A percentile compares a stretch with the other conserved stretches of the same genome.
These are phyloP conservation scores for Penaeus vannamei DNA, from an alignment of 1,140 invertebrate species.

Conservation along the genomic window DNA sequence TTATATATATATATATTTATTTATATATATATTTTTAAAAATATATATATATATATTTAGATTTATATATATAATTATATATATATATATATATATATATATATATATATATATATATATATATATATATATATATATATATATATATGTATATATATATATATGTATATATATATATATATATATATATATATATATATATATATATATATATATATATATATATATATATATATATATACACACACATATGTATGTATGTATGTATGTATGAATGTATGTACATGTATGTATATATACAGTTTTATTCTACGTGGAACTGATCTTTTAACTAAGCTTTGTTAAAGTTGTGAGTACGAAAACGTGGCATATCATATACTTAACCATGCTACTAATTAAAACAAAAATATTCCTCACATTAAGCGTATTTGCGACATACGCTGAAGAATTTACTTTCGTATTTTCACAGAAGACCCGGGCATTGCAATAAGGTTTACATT, in stretches of 20 bases:
- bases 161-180: neutral
- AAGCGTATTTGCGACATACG: too few relatives aligned
- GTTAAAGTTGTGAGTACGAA: too few relatives aligned
- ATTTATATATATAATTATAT: slow-evolving; percentile 10
- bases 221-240: neutral
- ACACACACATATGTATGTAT: neutral
- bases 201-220: neutral
- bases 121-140: slow-evolving; percentile 13
- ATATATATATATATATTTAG: slow-evolving; percentile 25
- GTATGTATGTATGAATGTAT: neutral
- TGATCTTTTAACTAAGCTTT: too few relatives aligned
- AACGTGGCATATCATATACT: too few relatives aligned
- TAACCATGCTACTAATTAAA: too few relatives aligned
- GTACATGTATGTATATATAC: neutral
- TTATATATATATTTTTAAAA: neutral
- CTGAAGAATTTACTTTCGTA: too few relatives aligned
- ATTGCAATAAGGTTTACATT: too few relatives aligned
- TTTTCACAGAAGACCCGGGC: too few relatives aligned
- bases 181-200: neutral
- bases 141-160: neutral
- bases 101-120: neutral
- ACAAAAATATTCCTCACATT: too few relatives aligned
- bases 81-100: neutral
- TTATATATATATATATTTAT: neutral
- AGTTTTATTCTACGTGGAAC: neutral